Evolutionary conservation across 2,113 vertebrate species (phyloP).

Genomic region (Crocuta crocuta): DNA sequence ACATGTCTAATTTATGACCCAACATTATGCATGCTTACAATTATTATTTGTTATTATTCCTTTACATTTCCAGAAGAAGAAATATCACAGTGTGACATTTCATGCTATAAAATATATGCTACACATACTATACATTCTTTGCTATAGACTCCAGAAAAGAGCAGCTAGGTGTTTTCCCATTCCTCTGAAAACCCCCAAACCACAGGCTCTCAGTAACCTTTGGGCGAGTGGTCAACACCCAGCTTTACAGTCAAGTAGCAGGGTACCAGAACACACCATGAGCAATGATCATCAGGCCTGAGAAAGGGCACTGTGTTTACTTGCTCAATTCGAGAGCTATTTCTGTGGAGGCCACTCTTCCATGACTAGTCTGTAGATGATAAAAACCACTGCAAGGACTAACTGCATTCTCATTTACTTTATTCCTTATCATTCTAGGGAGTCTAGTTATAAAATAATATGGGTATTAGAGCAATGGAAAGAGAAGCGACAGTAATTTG

Average conservation of each 20-base stretch:
- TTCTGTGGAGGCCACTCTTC: neutral
- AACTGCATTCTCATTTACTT: neutral
- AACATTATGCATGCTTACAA: neutral
- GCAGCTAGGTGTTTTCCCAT: neutral
- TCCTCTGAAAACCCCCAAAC: neutral
- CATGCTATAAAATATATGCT: neutral
- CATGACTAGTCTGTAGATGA: neutral
- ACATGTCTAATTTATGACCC: neutral
- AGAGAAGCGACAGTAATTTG: neutral
- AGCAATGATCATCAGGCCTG: neutral
- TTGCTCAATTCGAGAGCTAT: neutral
- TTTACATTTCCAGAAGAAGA: neutral
- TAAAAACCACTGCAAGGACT: neutral
- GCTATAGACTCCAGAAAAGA: neutral
- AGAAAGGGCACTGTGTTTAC: neutral
- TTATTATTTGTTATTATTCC: neutral
- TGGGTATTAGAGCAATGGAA: constrained; percentile 14
- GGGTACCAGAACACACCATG: neutral
- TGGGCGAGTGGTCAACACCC: neutral
- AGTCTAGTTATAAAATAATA: neutral
- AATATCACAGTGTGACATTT: neutral
- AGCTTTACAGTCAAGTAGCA: neutral
- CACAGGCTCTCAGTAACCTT: neutral
- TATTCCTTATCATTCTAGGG: neutral
- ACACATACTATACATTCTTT: neutral